These are phyloP conservation scores for Scophthalmus maximus DNA, from an alignment of 2,113 vertebrate genomes.

Conservation along the genomic window DNA sequence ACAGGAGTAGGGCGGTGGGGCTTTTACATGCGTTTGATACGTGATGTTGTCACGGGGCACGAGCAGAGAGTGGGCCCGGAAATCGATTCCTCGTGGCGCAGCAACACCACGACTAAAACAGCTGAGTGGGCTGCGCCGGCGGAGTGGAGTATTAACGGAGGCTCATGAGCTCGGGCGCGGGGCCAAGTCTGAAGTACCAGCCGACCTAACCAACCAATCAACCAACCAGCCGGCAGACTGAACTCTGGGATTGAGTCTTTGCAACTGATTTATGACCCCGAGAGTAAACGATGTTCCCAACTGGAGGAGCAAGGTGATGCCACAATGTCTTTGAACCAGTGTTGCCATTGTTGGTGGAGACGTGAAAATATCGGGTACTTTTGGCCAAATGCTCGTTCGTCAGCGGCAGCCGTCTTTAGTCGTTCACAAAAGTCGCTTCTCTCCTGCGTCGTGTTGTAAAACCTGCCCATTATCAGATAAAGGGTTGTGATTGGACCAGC, in stretches of 20 bases:
- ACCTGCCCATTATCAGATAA: too few relatives aligned
- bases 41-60: constrained; percentile 45
- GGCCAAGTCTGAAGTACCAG: constrained; percentile 42
- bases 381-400: too few relatives aligned
- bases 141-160: constrained; percentile 46
- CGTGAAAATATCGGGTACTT: too few relatives aligned
- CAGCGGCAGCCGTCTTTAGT: too few relatives aligned
- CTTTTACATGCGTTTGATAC: constrained; percentile 35
- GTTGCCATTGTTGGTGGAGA: too few relatives aligned
- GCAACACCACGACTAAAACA: constrained; percentile 49
- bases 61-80: constrained; percentile 17
- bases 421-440: too few relatives aligned
- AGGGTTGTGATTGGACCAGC: too few relatives aligned
- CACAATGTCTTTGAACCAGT: too few relatives aligned
- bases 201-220: too few relatives aligned
- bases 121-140: constrained; percentile 44
- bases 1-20: not conserved
- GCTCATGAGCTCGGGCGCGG: constrained; percentile 20
- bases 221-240: constrained; percentile 31
- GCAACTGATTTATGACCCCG: constrained; percentile 47
- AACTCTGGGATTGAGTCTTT: constrained; percentile 48
- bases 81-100: constrained; percentile 60
- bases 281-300: constrained; percentile 32
- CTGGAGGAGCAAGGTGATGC: too few relatives aligned
- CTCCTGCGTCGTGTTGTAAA: too few relatives aligned